These are phyloP conservation scores for Pammene fasciana DNA, from an alignment of 2,888 invertebrate species.

Conservation along the genomic window DNA sequence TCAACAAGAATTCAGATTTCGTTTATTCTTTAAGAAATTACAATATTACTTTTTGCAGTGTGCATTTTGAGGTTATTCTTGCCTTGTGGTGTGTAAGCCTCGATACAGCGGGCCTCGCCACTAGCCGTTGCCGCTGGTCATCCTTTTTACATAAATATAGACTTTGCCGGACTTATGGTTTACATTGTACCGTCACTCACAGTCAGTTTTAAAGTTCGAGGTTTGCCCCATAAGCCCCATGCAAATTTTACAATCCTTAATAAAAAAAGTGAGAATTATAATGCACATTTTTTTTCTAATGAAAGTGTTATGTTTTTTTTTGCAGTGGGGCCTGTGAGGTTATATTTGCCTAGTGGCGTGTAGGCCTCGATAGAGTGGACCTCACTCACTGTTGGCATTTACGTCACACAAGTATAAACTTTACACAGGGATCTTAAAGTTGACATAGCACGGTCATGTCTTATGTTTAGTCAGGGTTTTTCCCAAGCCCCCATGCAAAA, in stretches of 20 bases:
- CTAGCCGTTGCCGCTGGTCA: background rate
- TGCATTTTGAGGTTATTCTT: no score
- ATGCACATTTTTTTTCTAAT: no score
- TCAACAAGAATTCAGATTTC: no score
- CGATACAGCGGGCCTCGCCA: no score
- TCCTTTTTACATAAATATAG: no score
- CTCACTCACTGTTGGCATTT: slow-evolving; percentile 29
- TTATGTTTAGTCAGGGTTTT: background rate
- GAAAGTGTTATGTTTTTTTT: background rate
- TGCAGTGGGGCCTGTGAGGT: slow-evolving; percentile 4
- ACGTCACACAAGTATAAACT: slow-evolving; percentile 23
- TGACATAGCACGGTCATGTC: background rate
- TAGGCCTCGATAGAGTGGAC: slow-evolving; percentile 46
- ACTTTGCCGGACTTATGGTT: no score
- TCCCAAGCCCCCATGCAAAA: slow-evolving; percentile 4
- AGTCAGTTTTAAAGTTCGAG: no score
- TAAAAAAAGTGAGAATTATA: background rate
- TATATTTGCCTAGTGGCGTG: slow-evolving; percentile 48
- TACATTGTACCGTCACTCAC: no score
- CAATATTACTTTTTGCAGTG: no score
- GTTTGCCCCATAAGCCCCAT: background rate
- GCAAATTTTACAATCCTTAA: no score
- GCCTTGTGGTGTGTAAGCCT: no score
- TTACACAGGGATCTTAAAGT: background rate
- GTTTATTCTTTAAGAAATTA: no score